phyloP scores from a whole-genome alignment of 2,797 vertebrate genomes.

The Microchirus variegatus region DNA sequence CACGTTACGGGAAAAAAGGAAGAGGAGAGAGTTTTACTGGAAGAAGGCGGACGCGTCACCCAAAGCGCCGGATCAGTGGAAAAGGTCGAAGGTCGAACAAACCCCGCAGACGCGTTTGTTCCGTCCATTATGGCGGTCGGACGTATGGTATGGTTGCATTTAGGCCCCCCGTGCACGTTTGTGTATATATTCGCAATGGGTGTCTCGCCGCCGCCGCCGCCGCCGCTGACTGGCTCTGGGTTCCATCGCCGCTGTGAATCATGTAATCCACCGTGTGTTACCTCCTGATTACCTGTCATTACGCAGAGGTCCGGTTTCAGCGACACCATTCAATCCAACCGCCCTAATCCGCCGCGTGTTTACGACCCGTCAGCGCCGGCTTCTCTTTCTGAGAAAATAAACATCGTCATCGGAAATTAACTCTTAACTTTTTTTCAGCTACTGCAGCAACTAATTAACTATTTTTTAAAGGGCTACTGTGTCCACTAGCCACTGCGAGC shows the following conservation, averaged over 20 bases:
- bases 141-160: constrained; percentile 27
- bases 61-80: constrained; percentile 49
- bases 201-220: constrained; percentile 20
- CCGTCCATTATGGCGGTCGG: constrained; percentile 50
- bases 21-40: constrained; percentile 75
- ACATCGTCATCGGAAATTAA: no score
- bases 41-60: constrained; percentile 69
- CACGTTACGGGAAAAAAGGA: constrained; percentile 78
- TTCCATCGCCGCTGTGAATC: constrained; percentile 61
- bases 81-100: constrained; percentile 72
- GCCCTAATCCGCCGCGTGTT: constrained; percentile 58
- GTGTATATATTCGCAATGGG: background rate
- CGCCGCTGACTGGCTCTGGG: constrained; percentile 53
- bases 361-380: constrained; percentile 49
- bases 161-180: constrained; percentile 12
- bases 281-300: constrained; percentile 71
- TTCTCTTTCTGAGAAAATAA: constrained; percentile 55
- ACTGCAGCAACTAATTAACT: no score
- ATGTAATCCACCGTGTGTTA: constrained; percentile 59
- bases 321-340: constrained; percentile 50
- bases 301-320: constrained; percentile 59
- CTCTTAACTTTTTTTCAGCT: no score
- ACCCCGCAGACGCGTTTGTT: constrained; percentile 60
- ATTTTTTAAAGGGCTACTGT: constrained; percentile 28
- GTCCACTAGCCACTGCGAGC: constrained; percentile 6